A percentile compares a stretch with the other conserved stretches of the same genome.
phyloP scores from a whole-genome alignment of 2,888 invertebrate species.

The Epirrita christyi region DNA sequence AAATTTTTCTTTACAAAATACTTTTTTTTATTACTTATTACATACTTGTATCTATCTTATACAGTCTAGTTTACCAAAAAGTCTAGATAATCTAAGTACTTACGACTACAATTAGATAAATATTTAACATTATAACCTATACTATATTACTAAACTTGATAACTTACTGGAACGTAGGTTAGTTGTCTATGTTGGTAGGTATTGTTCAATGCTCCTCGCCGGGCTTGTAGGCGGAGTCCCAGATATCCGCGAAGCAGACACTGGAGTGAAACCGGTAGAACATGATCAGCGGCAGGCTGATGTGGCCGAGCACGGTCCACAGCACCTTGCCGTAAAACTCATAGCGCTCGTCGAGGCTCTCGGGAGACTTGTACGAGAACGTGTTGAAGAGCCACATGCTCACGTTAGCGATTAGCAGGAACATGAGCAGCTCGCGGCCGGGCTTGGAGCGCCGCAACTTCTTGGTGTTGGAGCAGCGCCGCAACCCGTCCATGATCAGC shows the following conservation, averaged over 20 bases:
- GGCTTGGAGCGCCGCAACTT: conserved; percentile 87
- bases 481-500: conserved; percentile 88
- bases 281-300: conserved; percentile 90
- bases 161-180: conserved; percentile 2
- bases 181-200: too few species aligned
- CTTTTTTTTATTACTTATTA: too few species aligned
- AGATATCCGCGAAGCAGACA: conserved; percentile 91
- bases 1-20: too few species aligned
- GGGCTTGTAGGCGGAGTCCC: conserved; percentile 90
- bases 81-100: too few species aligned
- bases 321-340: conserved; percentile 88
- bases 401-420: conserved; percentile 90
- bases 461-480: conserved; percentile 89
- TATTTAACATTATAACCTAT: too few species aligned
- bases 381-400: conserved; percentile 91
- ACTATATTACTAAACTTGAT: not conserved
- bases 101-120: too few species aligned
- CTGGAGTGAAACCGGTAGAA: conserved; percentile 92
- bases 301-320: conserved; percentile 90
- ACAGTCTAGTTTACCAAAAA: too few species aligned
- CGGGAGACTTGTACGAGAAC: conserved; percentile 85
- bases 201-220: conserved; percentile 68
- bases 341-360: conserved; percentile 83
- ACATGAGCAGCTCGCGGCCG: conserved; percentile 90
- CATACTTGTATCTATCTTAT: too few species aligned